Conservation (phyloP, 1,140 invertebrate species). For the Drosophila sp. region DNA sequence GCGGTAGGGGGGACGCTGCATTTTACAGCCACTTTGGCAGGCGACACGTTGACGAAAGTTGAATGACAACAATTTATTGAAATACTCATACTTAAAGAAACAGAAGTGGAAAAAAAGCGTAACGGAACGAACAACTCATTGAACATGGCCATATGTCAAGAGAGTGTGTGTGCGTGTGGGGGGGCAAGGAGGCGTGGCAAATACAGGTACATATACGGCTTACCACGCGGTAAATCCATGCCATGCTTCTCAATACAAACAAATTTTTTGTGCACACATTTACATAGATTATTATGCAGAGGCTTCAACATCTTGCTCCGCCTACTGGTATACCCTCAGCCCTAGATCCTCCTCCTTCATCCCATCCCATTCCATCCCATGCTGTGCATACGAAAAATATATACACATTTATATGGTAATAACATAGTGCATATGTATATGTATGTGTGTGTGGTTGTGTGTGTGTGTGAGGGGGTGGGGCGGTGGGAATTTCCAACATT, state of each 20-base stretch:
- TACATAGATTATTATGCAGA: conserved; percentile 66
- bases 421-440: conserved; percentile 46
- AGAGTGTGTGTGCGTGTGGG: background rate
- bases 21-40: conserved; percentile 67
- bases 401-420: conserved; percentile 56
- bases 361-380: conserved; percentile 44
- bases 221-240: conserved; percentile 52
- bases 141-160: background rate
- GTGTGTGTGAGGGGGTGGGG: conserved; percentile 14
- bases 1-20: conserved; percentile 27
- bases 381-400: conserved; percentile 48
- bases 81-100: conserved; percentile 51
- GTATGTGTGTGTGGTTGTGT: background rate
- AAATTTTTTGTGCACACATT: conserved; percentile 38
- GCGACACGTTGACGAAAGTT: conserved; percentile 52
- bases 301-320: conserved; percentile 30
- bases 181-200: conserved; percentile 25
- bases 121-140: background rate
- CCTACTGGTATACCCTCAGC: background rate
- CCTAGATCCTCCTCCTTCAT: background rate
- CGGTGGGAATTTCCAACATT: conserved; percentile 21
- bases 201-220: conserved; percentile 25
- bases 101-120: background rate
- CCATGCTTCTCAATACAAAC: conserved; percentile 62
- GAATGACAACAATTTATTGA: conserved; percentile 55